Percentiles rank a stretch among this genome's conserved stretches.
Conservation (phyloP, 2,797 vertebrate genomes). For the Sylvia borin region DNA sequence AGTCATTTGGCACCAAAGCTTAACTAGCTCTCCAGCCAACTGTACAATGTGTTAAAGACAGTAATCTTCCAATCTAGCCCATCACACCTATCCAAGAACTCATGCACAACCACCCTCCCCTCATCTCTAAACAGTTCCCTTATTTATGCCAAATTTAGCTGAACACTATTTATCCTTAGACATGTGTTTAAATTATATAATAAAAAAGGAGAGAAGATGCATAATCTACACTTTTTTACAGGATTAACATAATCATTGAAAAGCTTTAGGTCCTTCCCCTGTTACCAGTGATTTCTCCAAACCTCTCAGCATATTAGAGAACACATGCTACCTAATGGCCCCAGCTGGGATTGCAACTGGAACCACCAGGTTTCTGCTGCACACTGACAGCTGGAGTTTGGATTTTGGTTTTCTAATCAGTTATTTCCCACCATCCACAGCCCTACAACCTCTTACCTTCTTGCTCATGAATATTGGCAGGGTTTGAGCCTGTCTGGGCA, state of each 20-base stretch:
- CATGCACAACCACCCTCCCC: neutral
- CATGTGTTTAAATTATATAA: neutral
- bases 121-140: neutral
- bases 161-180: neutral
- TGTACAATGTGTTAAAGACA: neutral
- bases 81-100: neutral
- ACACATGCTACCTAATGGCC: neutral
- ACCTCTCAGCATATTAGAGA: neutral
- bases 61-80: neutral
- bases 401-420: neutral
- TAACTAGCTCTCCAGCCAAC: neutral
- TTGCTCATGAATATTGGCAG: neutral
- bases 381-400: neutral
- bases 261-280: neutral
- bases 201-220: fast-evolving
- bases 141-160: neutral
- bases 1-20: neutral
- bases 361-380: neutral
- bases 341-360: neutral
- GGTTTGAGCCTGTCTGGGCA: neutral
- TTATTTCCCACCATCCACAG: neutral
- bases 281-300: neutral
- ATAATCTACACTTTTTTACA: neutral
- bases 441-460: neutral
- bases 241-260: neutral